A percentile compares a stretch with the other conserved stretches of the same genome.
phyloP scores from a whole-genome alignment of 2,888 invertebrate species.

The Glyphotaelius pellucidus region DNA sequence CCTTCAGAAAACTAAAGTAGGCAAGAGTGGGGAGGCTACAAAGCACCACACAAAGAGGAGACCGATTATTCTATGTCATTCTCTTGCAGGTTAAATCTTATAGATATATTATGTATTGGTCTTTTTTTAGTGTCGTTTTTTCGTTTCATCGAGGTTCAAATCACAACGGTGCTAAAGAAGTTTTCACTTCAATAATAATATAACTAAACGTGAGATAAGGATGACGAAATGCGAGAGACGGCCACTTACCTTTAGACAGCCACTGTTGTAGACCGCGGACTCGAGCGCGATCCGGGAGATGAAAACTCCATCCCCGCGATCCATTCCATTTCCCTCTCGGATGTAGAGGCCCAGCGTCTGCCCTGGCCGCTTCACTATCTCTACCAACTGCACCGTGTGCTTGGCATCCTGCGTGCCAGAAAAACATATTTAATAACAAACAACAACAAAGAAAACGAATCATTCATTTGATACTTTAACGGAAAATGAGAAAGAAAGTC shows the following conservation, averaged over 20 bases:
- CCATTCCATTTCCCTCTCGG: conserved; percentile 98
- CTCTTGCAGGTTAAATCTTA: too few species aligned
- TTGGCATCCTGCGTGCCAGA: conserved; percentile 80
- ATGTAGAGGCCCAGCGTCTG: conserved; percentile 99
- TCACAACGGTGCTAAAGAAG: too few species aligned
- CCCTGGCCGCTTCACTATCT: conserved; percentile 99
- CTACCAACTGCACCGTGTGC: conserved; percentile 93
- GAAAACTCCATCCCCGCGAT: conserved; percentile 97
- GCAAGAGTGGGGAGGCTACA: too few species aligned
- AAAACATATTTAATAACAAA: conserved; percentile 14
- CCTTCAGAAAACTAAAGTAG: too few species aligned
- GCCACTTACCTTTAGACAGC: conserved; percentile 89
- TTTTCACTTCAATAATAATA: too few species aligned
- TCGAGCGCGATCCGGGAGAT: conserved; percentile 97
- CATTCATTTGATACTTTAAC: background rate
- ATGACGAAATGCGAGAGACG: background rate
- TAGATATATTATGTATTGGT: too few species aligned
- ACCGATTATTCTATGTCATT: too few species aligned
- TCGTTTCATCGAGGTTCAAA: too few species aligned
- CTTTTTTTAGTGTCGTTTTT: too few species aligned
- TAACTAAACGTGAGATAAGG: background rate
- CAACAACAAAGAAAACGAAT: background rate
- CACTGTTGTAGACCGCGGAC: conserved; percentile 97
- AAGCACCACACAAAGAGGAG: too few species aligned
- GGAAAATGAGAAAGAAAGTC: background rate